phyloP scores from a whole-genome alignment of 2,888 invertebrate species.

The Watsonalla binaria region DNA sequence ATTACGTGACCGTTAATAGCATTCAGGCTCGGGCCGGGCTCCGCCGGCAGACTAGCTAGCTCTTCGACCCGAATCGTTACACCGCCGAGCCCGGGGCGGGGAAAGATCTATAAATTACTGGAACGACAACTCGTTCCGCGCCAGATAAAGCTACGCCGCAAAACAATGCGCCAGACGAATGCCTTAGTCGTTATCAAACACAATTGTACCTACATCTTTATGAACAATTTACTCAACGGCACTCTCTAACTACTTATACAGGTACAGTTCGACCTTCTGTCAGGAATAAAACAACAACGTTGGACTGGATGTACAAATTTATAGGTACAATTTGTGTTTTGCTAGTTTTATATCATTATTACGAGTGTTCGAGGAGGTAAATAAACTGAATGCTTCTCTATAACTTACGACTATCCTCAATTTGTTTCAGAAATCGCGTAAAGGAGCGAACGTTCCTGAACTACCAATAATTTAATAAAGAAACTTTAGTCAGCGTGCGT shows the following conservation, averaged over 20 bases:
- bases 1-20: conserved; percentile 71
- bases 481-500: conserved; percentile 76
- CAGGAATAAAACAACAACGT: too few species aligned
- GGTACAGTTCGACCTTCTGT: conserved; percentile 18
- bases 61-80: conserved; percentile 54
- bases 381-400: conserved; percentile 38
- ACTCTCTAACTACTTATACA: conserved; percentile 41
- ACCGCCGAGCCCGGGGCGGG: conserved; percentile 61
- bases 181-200: conserved; percentile 62
- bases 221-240: conserved; percentile 62
- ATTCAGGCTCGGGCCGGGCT: conserved; percentile 41
- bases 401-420: conserved; percentile 61
- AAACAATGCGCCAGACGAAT: conserved; percentile 71
- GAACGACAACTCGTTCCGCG: conserved; percentile 73
- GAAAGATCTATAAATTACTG: conserved; percentile 74
- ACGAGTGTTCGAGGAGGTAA: conserved; percentile 27
- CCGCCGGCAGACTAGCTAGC: conserved; percentile 40
- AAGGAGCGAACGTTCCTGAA: conserved; percentile 72
- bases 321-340: conserved; percentile 5
- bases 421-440: conserved; percentile 64
- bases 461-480: conserved; percentile 78
- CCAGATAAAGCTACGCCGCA: conserved; percentile 74
- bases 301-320: too few species aligned
- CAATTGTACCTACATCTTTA: conserved; percentile 59
- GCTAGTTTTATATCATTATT: conserved; percentile 23